Conservation (phyloP, 1,140 invertebrate species). For the Drosophila mauritiana region DNA sequence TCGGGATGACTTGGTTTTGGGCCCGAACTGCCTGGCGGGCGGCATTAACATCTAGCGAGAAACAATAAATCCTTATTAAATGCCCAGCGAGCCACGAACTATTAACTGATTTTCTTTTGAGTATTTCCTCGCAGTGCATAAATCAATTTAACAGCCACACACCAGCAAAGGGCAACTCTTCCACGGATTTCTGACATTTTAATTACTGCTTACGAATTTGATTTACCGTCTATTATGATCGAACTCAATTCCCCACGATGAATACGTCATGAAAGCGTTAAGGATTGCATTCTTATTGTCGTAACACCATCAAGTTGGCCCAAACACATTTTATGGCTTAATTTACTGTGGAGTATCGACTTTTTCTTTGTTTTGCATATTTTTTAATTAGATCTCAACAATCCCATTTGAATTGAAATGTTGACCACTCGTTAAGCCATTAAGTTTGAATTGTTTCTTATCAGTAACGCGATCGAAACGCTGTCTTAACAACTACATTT, state of each 20-base stretch:
- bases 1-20: conserved; percentile 17
- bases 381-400: background rate
- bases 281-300: background rate
- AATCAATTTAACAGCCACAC: conserved; percentile 68
- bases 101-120: conserved; percentile 79
- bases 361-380: background rate
- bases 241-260: conserved; percentile 22
- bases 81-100: conserved; percentile 62
- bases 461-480: background rate
- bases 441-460: background rate
- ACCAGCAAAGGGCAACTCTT: conserved; percentile 30
- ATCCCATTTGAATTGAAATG: background rate
- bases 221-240: conserved; percentile 60
- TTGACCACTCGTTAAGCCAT: background rate
- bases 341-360: background rate
- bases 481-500: conserved; percentile 1
- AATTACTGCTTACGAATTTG: conserved; percentile 71
- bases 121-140: conserved; percentile 63
- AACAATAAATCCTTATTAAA: conserved; percentile 83
- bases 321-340: background rate
- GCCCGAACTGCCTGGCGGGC: conserved; percentile 33
- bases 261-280: background rate
- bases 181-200: conserved; percentile 68
- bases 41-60: conserved; percentile 66
- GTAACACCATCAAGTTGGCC: background rate